Base-by-base conservation (phyloP, 2,797 vertebrate species). In the Anniella stebbinsi region DNA sequence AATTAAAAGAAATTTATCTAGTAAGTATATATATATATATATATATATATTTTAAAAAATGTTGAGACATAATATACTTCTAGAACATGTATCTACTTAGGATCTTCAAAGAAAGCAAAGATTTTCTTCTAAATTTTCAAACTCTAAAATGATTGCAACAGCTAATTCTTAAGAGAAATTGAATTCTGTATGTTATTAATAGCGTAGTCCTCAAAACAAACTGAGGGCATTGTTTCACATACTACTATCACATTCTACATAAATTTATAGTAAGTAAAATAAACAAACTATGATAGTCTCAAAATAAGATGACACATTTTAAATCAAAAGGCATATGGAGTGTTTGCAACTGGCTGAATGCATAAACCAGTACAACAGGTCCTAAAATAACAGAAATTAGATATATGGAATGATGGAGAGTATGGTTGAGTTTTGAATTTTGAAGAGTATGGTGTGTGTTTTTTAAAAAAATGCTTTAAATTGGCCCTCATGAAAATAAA, bases 1-100 rank as follows among this genome's bases (percentile, higher is more conserved):
- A 94, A 98, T 99, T 93, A 99, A 99, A 97, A 98, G 98, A 97
- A 98, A 99, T 95, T 97, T 99, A 94, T 99, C 99, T 95, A 98
- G 99, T 99, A 97, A 99, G 99, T 99, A 98, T 96, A 87, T 92
- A 48, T 73, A n/a, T n/a, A n/a, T n/a, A n/a, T n/a, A n/a, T n/a
- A 30, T 54, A 7, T 54, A 11, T 87, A 73, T 38, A 45, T 70
- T 54, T 48, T 36, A 57, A 57, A 9, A 75, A 41, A 60, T 73
- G 7, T 33, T 25, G 17, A 82, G 93, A 8, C 76, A 87, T 93
- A 86, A 63, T 88, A 81, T 54, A 15, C 81, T 84, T 88, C 69
- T 30, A 38, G 38, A 45, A 88, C 25, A 17, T 54, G n/a, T 33
- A 54, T 69, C 73, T 51, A 10, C 23, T 73, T 48, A 38, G n/a